These are phyloP conservation scores for Papilio elwesi DNA, from an alignment of 2,888 invertebrate species.

Conservation along the genomic window DNA sequence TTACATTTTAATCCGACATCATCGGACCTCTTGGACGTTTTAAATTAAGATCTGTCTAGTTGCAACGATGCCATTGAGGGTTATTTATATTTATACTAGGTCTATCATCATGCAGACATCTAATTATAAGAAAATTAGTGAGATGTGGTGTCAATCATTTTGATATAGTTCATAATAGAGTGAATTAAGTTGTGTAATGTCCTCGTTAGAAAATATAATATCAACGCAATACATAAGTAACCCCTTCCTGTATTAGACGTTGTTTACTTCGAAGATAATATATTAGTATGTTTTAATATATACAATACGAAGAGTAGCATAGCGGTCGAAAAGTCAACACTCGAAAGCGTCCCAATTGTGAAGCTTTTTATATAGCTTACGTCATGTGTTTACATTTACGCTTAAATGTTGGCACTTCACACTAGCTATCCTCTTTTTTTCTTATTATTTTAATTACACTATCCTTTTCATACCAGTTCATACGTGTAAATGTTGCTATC, in stretches of 20 bases:
- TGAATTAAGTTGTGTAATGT: slow-evolving; percentile 4
- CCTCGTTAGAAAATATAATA: neutral
- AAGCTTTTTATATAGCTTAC: no score
- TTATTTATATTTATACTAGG: slow-evolving; percentile 12
- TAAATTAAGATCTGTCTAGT: slow-evolving; percentile 20
- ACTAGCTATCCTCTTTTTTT: no score
- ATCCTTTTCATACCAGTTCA: no score
- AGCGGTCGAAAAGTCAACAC: no score
- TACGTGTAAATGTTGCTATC: no score
- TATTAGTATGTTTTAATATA: slow-evolving; percentile 41
- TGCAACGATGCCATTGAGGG: neutral
- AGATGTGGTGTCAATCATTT: slow-evolving; percentile 28
- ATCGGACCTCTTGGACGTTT: neutral
- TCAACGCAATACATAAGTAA: no score
- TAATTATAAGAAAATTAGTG: slow-evolving; percentile 11
- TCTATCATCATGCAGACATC: slow-evolving; percentile 11
- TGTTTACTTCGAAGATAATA: neutral
- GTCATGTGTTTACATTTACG: no score
- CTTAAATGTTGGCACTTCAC: no score
- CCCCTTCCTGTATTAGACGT: neutral
- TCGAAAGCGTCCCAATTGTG: no score
- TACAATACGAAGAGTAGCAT: no score
- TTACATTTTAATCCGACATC: slow-evolving; percentile 20
- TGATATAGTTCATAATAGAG: neutral
- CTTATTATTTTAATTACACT: no score